A percentile compares a stretch with the other conserved stretches of the same genome.
Evolutionary conservation across 2,797 vertebrate species (phyloP).

Genomic region (Acanthopagrus latus): DNA sequence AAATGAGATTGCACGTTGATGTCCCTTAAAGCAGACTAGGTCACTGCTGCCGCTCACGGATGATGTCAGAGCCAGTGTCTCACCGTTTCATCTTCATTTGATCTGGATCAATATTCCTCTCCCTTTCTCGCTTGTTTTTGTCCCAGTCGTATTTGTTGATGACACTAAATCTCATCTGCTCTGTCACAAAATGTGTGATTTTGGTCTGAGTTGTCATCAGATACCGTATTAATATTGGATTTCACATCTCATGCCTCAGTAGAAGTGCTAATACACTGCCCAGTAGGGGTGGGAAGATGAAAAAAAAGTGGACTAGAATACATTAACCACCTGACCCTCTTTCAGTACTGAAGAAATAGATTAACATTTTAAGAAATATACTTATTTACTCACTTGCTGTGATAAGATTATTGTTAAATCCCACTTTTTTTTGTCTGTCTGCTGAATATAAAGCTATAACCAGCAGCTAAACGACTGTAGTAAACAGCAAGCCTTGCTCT

Average conservation of each 20-base stretch:
- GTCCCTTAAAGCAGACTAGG: constrained; percentile 35
- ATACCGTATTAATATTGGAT: constrained; percentile 19
- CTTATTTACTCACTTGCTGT: not conserved
- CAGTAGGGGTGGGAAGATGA: not conserved
- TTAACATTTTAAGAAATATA: not conserved
- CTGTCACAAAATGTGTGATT: constrained; percentile 15
- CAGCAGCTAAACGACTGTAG: not conserved
- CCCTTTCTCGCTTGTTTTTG: constrained; percentile 6
- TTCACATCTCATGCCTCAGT: constrained; percentile 8
- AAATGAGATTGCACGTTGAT: constrained; percentile 33
- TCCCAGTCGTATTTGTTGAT: constrained; percentile 15
- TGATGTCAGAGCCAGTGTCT: constrained; percentile 44
- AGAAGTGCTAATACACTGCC: not conserved
- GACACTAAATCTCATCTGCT: constrained; percentile 26
- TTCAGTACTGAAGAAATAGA: not conserved
- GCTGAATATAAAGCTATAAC: constrained; percentile 6
- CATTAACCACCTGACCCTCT: not conserved
- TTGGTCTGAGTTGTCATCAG: constrained; percentile 17
- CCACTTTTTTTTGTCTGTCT: not conserved
- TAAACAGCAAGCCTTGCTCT: not conserved
- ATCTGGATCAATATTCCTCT: constrained; percentile 46
- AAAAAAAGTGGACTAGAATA: not conserved
- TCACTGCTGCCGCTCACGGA: constrained; percentile 30
- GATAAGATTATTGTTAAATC: not conserved
- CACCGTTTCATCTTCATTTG: constrained; percentile 51